Percentiles rank a stretch among this genome's conserved stretches.
These are phyloP conservation scores for Dicycla oo DNA, from an alignment of 2,888 invertebrate genomes.

Conservation along the genomic window DNA sequence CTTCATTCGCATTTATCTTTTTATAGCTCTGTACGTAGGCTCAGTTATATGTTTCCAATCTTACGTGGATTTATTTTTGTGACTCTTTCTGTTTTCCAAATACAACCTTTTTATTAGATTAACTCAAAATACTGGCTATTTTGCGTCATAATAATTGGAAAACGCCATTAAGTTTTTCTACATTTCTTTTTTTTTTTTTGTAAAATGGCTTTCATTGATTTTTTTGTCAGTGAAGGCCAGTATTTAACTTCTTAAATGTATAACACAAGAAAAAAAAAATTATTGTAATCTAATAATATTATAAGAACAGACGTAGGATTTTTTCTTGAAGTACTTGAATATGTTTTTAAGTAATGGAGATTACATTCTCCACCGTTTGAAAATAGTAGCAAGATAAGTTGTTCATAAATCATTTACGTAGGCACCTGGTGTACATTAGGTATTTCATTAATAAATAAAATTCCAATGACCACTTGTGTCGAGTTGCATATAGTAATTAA, in stretches of 20 bases:
- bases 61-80: slow-evolving; percentile 16
- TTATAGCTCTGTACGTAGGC: slow-evolving; percentile 51
- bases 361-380: too few relatives aligned
- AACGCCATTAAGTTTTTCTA: slow-evolving; percentile 6
- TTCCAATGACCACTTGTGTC: neutral
- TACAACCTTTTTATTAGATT: neutral
- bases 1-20: slow-evolving; percentile 74
- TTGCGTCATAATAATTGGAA: neutral
- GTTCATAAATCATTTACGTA: neutral
- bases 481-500: neutral
- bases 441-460: neutral
- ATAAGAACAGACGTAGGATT: too few relatives aligned
- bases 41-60: slow-evolving; percentile 25
- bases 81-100: neutral
- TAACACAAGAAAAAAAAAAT: neutral
- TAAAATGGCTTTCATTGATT: neutral
- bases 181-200: neutral
- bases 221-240: neutral
- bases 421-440: neutral
- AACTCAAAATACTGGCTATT: neutral
- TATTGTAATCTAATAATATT: too few relatives aligned
- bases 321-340: neutral
- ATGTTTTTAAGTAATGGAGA: too few relatives aligned
- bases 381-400: too few relatives aligned
- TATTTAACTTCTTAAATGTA: neutral